These are phyloP conservation scores for Prunella fulvescens DNA, from an alignment of 2,113 vertebrate genomes.

Conservation along the genomic window DNA sequence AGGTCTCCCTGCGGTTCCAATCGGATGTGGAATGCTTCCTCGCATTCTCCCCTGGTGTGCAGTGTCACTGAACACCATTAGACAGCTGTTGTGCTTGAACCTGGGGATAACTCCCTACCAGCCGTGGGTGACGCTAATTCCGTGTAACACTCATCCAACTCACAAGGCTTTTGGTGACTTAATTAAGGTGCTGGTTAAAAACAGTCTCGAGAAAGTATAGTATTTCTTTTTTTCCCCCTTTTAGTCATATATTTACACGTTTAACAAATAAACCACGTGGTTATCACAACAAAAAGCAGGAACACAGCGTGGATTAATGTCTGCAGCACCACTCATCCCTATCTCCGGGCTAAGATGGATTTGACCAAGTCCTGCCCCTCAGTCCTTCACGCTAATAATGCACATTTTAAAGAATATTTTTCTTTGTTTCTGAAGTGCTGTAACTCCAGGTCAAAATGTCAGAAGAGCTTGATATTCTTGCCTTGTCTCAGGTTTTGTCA, in stretches of 20 bases:
- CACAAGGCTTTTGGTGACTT: neutral
- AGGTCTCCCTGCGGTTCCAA: constrained; percentile 50
- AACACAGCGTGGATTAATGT: neutral
- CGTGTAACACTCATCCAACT: neutral
- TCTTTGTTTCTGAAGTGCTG: neutral
- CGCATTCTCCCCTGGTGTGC: neutral
- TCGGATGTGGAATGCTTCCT: constrained; percentile 26
- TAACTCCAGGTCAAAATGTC: constrained; percentile 10
- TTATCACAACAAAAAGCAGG: neutral
- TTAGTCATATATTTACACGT: neutral
- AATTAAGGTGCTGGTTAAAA: neutral
- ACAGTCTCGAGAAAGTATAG: neutral
- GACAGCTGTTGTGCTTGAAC: constrained; percentile 51
- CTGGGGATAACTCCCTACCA: neutral
- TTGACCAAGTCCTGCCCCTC: neutral
- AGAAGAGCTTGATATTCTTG: constrained; percentile 33
- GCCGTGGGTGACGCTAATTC: neutral
- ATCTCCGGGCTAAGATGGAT: neutral
- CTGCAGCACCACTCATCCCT: neutral
- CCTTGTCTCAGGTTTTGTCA: constrained; percentile 32
- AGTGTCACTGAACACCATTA: constrained; percentile 35
- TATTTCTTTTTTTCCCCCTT: neutral
- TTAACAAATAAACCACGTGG: neutral
- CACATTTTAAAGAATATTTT: neutral
- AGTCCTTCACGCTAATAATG: neutral